phyloP scores from a whole-genome alignment of 2,113 vertebrate genomes.

The Marmota flaviventris region DNA sequence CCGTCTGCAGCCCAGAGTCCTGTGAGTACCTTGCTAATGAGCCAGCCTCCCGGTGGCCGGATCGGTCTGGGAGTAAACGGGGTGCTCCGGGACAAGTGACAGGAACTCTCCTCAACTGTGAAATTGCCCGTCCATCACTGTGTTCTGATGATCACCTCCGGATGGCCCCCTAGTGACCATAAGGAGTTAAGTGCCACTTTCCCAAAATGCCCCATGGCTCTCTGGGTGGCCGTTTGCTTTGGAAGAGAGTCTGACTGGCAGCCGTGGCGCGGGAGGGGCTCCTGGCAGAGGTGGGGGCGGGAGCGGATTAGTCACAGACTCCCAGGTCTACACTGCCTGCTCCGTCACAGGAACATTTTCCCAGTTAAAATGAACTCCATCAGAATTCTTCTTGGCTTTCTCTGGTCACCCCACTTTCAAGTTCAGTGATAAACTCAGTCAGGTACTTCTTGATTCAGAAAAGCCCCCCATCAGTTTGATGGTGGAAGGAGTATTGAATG shows the following conservation, averaged over 20 bases:
- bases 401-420: background rate
- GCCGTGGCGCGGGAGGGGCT: background rate
- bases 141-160: background rate
- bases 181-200: conserved; percentile 65
- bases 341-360: background rate
- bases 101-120: conserved; percentile 67
- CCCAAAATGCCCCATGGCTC: background rate
- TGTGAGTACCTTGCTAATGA: background rate
- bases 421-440: background rate
- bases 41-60: background rate
- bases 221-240: background rate
- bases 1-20: background rate
- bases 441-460: background rate
- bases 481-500: background rate
- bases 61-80: conserved; percentile 41
- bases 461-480: background rate
- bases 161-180: conserved; percentile 64
- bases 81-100: conserved; percentile 54
- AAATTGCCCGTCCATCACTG: conserved; percentile 68
- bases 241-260: background rate
- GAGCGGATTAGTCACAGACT: background rate
- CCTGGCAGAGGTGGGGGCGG: background rate
- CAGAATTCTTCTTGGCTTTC: background rate
- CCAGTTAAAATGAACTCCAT: background rate
- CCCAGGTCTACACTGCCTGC: background rate